Base-by-base conservation (phyloP, 53 echinoderm and acorn worm genomes). In the Actinopyga echinites region DNA sequence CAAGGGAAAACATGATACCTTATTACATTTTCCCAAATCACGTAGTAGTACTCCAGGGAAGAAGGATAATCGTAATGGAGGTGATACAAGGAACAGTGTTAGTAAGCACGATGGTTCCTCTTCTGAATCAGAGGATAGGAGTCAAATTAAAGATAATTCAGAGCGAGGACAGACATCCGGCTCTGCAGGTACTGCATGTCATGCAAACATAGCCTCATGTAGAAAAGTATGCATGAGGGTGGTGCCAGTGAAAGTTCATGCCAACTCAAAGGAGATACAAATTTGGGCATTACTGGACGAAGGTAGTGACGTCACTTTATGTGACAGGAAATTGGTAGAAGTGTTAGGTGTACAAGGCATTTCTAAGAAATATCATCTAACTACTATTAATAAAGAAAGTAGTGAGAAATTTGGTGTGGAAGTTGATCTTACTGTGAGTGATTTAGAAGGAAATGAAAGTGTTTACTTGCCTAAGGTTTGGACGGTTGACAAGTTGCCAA, bases 251-350 rank as follows among this genome's bases (percentile, higher is more conserved):
- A 59, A 59, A 26, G 59, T 59, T 68, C 68, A 68, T 11, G 68
- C 68, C 2, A 68, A 79, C 32, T 44, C 30, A 10, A 59, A 38
- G 30, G 69, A 80, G 31, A 67, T 82, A 11, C 23, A 69, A 22
- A 84, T 84, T 2, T 88, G 88, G 83, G 84, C 84, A 17, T 52
- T 88, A 20, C 84, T 88, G 19, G 88, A 88, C 59, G 64, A 84
- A 35, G 83, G 75, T 20, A 88, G 88, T 62, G 88, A 88, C 62
- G 83, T 84, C 19, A 64, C 88, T 9, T 29, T 88, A 26, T 89
- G 85, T 56, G 89, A 85, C 30, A 79, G 61, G 36, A 34, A 64
- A 10, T 52, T 89, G 13, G 78, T 78, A 22, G 79, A 85, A 26
- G 40, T 43, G 26, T 32, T 66, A 10, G 87, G 56, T n/a, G 34